Conservation (phyloP, 2,888 invertebrate species). For the Megastigmus dorsalis region DNA sequence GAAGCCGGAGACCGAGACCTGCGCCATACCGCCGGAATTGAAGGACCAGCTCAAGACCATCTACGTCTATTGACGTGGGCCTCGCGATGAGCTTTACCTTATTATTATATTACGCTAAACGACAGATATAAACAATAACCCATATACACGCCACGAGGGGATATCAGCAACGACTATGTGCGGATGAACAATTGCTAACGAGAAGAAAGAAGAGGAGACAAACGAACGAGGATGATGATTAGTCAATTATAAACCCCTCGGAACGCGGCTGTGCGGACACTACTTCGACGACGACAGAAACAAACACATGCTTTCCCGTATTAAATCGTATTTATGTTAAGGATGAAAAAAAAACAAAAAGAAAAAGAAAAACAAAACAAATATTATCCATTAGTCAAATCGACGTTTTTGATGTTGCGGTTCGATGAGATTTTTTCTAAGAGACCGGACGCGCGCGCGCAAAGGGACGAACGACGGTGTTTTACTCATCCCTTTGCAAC, state of each 20-base stretch:
- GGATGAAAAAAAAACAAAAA: no score
- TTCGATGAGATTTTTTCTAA: slow-evolving; percentile 42
- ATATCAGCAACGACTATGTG: no score
- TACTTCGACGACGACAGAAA: neutral
- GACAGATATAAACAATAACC: no score
- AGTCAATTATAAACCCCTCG: neutral
- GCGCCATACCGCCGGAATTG: slow-evolving; percentile 90
- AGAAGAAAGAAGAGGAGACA: neutral
- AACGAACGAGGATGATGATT: neutral
- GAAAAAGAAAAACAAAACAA: no score
- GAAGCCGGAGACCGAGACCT: slow-evolving; percentile 87
- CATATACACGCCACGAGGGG: neutral
- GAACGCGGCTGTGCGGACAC: neutral
- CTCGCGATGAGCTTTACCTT: slow-evolving; percentile 9
- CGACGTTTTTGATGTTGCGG: slow-evolving; percentile 28
- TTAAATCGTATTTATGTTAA: slow-evolving; percentile 47
- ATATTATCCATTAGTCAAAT: slow-evolving; percentile 43
- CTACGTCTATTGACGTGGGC: slow-evolving; percentile 84
- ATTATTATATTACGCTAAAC: no score
- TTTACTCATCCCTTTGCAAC: neutral
- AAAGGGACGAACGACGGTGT: neutral
- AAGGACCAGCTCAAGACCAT: slow-evolving; percentile 92
- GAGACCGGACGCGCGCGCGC: slow-evolving; percentile 10
- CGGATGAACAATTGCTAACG: no score
- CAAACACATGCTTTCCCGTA: slow-evolving; percentile 63